Base-by-base conservation (phyloP, 2,888 invertebrate species). In the Willowsia nigromaculata region DNA sequence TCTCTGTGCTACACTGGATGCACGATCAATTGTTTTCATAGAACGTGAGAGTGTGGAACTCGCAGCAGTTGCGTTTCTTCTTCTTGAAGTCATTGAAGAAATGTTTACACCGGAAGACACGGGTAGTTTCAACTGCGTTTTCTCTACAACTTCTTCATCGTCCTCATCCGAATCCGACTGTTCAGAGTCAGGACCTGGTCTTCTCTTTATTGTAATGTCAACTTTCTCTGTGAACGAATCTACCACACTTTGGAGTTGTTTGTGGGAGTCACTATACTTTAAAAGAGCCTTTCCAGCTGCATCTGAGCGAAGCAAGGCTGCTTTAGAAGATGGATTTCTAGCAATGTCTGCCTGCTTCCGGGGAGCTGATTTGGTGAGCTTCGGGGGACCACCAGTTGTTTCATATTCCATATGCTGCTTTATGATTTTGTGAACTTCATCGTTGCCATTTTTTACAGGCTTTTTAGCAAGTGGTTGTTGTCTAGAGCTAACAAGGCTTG, bases 21-120 rank as follows among this genome's bases (percentile, higher is more conserved):
- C 91, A 22, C 89, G 90, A 56, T 85, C 91, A 40, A 90, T 87
- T 6, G 84, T 90, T 40, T 88, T 88, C 7, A 85, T 62, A 30
- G 91, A 91, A 1, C 65, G 56, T 9, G 81, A 74, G 33, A 91
- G 15, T 59, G 86, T 84, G 7, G 50, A 47, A 15, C 27, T 80
- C 15, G 50, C 56, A 15, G 33, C 74, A 4, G 56, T 18, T 13
- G 74, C 40, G 15, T 85, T 85, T 18, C 74, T 7, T 25, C 59
- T 47, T 25, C 74, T 30, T 6, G 47, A 18, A 4, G 33, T 33
- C 9, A 83, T 11, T 22, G 83, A 53, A 0, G 71, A 50, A 7
- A 47, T 5, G 30, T 22, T 68, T 27, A 15, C 43, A 4, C n/a
- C n/a, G 47, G 82, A 30, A 43, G 65, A 5, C 43, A n/a, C 22